Evolutionary conservation across 2,888 invertebrate species (phyloP).

Genomic region (Callyntrura sp.): DNA sequence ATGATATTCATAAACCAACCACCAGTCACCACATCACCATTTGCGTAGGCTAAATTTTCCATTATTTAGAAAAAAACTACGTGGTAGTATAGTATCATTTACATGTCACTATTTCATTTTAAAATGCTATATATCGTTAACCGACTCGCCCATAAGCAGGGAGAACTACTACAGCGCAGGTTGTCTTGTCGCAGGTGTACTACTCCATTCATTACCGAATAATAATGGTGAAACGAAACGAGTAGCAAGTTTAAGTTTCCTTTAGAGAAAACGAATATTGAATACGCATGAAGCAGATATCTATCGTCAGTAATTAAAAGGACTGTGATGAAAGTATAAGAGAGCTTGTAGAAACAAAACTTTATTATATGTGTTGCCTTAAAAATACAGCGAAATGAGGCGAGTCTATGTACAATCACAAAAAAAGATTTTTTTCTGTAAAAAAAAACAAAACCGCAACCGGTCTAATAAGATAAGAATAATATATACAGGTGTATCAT

Average conservation of each 20-base stretch:
- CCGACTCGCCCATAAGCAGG: neutral
- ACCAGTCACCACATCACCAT: neutral
- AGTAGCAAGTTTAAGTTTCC: neutral
- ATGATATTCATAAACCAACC: neutral
- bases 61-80: conserved; percentile 11
- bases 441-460: conserved; percentile 1
- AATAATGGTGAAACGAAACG: neutral
- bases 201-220: neutral
- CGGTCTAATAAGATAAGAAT: neutral
- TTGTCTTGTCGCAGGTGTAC: neutral
- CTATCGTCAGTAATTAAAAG: neutral
- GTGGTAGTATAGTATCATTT: conserved; percentile 7
- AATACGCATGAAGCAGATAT: neutral
- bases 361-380: neutral
- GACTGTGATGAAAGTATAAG: neutral
- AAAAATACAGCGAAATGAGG: conserved; percentile 4
- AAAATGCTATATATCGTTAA: neutral
- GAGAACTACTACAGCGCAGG: neutral
- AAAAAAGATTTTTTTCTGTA: neutral
- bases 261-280: neutral
- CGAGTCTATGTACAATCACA: neutral
- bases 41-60: conserved; percentile 35
- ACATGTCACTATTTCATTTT: conserved; percentile 6
- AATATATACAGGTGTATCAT: too few species aligned
- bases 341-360: neutral